phyloP scores from a whole-genome alignment of 2,888 invertebrate species.

The Ophioninae sp. region DNA sequence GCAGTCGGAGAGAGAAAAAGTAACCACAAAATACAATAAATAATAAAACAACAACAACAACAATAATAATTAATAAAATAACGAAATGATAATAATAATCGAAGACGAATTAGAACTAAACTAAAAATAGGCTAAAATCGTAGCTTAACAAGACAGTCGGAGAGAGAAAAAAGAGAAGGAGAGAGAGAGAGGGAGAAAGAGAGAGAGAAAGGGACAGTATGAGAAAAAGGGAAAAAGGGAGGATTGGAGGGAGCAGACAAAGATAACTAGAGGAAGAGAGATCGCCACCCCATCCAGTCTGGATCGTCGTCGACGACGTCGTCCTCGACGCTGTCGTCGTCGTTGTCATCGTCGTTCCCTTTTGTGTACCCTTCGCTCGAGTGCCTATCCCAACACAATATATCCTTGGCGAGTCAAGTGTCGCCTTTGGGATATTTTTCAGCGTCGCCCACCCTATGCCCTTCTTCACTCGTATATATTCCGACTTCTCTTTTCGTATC shows the following conservation, averaged over 20 bases:
- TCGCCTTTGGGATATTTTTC: constrained; percentile 76
- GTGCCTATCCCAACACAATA: constrained; percentile 77
- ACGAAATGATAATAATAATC: no score
- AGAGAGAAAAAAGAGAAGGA: background rate
- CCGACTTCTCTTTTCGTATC: constrained; percentile 36
- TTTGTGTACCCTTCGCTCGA: constrained; percentile 70
- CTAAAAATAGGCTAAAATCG: no score
- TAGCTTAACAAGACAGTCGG: background rate
- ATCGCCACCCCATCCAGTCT: constrained; percentile 48
- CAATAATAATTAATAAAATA: no score
- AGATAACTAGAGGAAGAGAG: constrained; percentile 14
- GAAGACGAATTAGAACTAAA: no score
- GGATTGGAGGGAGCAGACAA: background rate
- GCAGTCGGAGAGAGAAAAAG: no score
- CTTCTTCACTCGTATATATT: constrained; percentile 15
- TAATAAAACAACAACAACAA: no score
- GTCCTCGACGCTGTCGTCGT: constrained; percentile 49
- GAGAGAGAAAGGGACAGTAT: constrained; percentile 24
- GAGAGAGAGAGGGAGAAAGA: background rate
- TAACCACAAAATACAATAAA: no score
- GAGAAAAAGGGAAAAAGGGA: constrained; percentile 18
- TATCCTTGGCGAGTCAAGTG: constrained; percentile 74
- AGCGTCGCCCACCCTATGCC: constrained; percentile 65
- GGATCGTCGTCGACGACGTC: constrained; percentile 55
- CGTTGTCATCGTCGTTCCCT: constrained; percentile 65